Base-by-base conservation (phyloP, 2,113 vertebrate genomes). In the Meriones unguiculatus region DNA sequence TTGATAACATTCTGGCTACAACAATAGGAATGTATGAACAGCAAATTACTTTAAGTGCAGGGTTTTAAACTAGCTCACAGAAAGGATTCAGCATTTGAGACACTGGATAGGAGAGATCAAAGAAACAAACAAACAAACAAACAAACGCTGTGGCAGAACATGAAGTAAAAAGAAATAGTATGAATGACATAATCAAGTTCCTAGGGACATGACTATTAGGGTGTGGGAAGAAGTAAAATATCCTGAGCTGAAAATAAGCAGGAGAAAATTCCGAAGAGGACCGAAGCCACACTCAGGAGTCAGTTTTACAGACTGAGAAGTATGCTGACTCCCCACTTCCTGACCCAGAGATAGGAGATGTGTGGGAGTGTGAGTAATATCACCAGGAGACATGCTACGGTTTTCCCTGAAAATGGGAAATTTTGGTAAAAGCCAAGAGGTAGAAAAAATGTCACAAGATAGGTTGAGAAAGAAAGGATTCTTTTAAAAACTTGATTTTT, bases 311-410 rank as follows among this genome's bases (percentile, higher is more conserved):
- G 12, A 86, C 84, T 65, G 75, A 94, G 73, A 96, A 94, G 82
- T 78, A 70, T n/a, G 25, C 41, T 57, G 69, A 75, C 75, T 67
- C 72, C 69, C 78, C 32, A 76, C 93, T 91, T 96, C 84, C 41
- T 94, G 91, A 93, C 46, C 22, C 38, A n/a, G 89, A 87, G 77
- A 72, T 75, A 84, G 1, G 89, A 94, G 89, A 64, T n/a, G 59
- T 78, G 87, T 91, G 93, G 95, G 94, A 91, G 93, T 87, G 32
- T 64, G 73, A 95, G 13, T 72, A 87, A 91, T 67, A 89, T 52
- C n/a, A 80, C 52, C 46, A 59, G 59, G 17, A 94, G 64, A 59
- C 93, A 62, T 65, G 73, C 64, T 70, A 32, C 3, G 6, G 24
- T 38, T 57, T 13, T 82, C 64, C 70, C 73, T 38, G 25, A 50